Conservation (phyloP, 1,140 invertebrate genomes). For the Pogonognathellus flavescens region DNA sequence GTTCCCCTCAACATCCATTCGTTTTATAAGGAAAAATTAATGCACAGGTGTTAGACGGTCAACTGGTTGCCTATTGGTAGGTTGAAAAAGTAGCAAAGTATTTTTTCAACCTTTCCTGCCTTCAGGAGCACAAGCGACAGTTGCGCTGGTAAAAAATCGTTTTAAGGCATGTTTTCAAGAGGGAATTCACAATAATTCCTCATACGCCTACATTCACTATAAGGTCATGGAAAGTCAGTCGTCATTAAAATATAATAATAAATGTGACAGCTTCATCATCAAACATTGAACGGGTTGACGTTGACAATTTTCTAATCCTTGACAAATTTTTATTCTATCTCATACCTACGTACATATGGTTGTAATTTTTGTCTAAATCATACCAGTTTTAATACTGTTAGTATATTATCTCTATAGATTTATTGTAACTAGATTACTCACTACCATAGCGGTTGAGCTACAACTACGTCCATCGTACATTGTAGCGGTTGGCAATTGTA, state of each 20-base stretch:
- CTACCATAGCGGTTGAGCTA: neutral
- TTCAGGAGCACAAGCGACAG: too few relatives aligned
- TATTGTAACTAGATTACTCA: neutral
- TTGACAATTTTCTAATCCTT: constrained; percentile 32
- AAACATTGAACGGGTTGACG: neutral
- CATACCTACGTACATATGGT: too few relatives aligned
- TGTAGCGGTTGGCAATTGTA: neutral
- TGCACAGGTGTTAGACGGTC: constrained; percentile 42
- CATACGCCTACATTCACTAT: constrained; percentile 10
- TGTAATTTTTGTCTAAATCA: neutral
- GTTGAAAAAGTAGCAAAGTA: too few relatives aligned
- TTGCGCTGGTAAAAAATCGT: neutral
- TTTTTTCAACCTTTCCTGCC: neutral
- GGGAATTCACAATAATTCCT: neutral
- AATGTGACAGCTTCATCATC: constrained; percentile 19
- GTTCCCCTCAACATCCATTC: constrained; percentile 15
- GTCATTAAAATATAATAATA: neutral
- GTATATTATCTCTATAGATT: neutral
- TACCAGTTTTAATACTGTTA: neutral
- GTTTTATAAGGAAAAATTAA: constrained; percentile 14
- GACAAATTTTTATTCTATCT: neutral
- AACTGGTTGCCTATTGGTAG: neutral
- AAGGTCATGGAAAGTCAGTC: neutral
- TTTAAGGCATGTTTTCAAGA: neutral
- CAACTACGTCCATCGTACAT: neutral